Conservation (phyloP, 2,888 invertebrate genomes). For the Sarcophaga variegata region DNA sequence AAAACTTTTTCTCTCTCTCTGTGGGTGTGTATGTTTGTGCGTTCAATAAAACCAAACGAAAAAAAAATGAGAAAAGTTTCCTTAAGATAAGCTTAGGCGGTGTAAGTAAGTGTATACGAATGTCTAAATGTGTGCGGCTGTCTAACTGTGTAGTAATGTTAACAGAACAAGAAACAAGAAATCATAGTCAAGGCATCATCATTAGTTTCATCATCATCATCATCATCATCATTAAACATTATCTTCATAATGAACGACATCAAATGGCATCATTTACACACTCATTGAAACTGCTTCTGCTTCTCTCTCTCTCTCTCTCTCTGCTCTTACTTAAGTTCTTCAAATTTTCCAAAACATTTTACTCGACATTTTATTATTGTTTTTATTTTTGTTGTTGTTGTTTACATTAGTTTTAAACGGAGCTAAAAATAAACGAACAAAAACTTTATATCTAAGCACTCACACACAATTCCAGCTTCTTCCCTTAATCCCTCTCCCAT, state of each 20-base stretch:
- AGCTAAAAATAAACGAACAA: background rate
- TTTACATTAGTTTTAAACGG: background rate
- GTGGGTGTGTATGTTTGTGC: too few species aligned
- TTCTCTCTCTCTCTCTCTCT: constrained; percentile 6
- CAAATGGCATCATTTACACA: constrained; percentile 54
- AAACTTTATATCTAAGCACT: background rate
- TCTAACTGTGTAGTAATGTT: constrained; percentile 6
- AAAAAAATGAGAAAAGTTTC: background rate
- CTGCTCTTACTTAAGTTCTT: constrained; percentile 3
- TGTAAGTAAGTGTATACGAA: background rate
- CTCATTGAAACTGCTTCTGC: constrained; percentile 42
- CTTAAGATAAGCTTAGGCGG: background rate
- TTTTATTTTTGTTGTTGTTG: constrained; percentile 24
- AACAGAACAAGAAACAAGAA: constrained; percentile 19
- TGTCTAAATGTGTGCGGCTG: background rate
- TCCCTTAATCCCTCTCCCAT: too few species aligned
- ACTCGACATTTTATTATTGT: constrained; percentile 5
- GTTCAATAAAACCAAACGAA: too few species aligned
- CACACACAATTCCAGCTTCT: too few species aligned
- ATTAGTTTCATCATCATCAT: constrained; percentile 40
- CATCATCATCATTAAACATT: constrained; percentile 18
- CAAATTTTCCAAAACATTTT: background rate
- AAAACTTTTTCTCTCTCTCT: background rate
- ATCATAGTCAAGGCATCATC: background rate
- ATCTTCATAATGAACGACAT: background rate